These are phyloP conservation scores for Plusia festucae DNA, from an alignment of 2,888 invertebrate genomes.

Conservation along the genomic window DNA sequence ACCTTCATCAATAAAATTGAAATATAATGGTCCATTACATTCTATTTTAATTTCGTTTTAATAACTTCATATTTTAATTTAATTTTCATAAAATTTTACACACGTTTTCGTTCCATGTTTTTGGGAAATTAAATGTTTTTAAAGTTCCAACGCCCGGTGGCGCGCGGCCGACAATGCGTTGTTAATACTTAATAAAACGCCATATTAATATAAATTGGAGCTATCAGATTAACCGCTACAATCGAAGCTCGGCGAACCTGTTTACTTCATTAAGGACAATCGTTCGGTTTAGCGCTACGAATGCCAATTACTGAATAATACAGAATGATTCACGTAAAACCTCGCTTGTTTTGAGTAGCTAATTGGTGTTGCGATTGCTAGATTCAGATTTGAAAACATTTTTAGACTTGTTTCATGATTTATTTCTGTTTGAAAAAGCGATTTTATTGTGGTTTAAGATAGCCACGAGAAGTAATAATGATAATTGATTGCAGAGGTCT, in stretches of 20 bases:
- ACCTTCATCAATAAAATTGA: too few species aligned
- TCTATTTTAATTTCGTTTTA: neutral
- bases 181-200: slow-evolving; percentile 52
- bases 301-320: slow-evolving; percentile 19
- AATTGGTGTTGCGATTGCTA: neutral
- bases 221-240: slow-evolving; percentile 42
- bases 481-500: too few species aligned
- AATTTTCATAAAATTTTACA: neutral
- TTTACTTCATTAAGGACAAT: slow-evolving; percentile 46
- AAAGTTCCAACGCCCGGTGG: neutral
- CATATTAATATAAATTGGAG: slow-evolving; percentile 52
- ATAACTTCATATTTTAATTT: neutral
- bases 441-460: too few species aligned
- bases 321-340: slow-evolving; percentile 18
- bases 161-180: slow-evolving; percentile 24
- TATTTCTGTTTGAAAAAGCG: too few species aligned
- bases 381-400: too few species aligned
- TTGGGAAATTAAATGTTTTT: neutral
- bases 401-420: too few species aligned
- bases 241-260: slow-evolving; percentile 29
- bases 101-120: neutral
- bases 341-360: slow-evolving; percentile 5
- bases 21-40: neutral
- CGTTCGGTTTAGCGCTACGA: slow-evolving; percentile 35
- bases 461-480: too few species aligned